Conservation (phyloP, 2,797 vertebrate species). For the Monodelphis domestica region DNA sequence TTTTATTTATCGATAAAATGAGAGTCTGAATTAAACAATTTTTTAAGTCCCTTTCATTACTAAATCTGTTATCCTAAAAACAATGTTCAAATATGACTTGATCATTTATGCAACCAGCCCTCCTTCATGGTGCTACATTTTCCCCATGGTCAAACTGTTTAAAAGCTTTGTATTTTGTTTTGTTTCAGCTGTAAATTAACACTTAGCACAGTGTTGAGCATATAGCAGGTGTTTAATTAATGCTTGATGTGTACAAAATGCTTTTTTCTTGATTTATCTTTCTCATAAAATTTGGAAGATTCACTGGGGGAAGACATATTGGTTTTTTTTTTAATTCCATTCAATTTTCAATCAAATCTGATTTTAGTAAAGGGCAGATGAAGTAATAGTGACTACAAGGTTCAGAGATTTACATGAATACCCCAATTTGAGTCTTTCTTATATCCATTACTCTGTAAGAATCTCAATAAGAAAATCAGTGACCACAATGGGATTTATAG, state of each 20-base stretch:
- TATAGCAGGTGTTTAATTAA: neutral
- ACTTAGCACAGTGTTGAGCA: neutral
- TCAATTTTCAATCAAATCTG: constrained; percentile 22
- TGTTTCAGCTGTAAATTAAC: neutral
- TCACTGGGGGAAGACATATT: neutral
- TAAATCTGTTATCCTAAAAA: neutral
- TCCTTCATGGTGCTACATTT: neutral
- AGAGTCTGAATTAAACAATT: neutral
- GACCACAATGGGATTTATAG: neutral
- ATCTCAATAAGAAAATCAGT: neutral
- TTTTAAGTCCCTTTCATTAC: neutral
- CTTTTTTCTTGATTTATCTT: neutral
- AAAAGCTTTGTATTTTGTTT: neutral
- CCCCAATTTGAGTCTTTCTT: neutral
- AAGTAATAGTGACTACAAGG: neutral
- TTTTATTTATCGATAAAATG: neutral
- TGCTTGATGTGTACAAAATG: neutral
- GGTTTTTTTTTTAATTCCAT: neutral
- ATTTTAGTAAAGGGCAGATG: neutral
- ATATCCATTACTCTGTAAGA: neutral
- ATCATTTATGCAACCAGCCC: neutral
- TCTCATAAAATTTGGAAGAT: neutral
- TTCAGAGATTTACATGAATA: neutral
- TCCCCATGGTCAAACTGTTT: neutral
- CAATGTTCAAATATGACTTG: neutral